These are phyloP conservation scores for Drosophila limbata DNA, from an alignment of 2,888 invertebrate species.

Conservation along the genomic window DNA sequence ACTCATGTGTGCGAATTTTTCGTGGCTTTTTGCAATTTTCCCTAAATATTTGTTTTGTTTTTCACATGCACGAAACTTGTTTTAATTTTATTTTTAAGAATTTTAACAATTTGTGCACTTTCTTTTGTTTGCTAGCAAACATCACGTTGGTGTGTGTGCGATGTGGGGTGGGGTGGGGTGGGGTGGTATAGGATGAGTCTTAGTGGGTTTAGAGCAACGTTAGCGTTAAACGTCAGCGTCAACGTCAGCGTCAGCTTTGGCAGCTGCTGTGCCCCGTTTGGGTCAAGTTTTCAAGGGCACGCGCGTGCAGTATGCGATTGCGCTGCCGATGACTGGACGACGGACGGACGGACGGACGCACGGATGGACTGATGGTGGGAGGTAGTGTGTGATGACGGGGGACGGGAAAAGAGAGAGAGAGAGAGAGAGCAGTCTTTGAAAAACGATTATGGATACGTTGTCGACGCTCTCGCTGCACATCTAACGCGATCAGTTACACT, in stretches of 20 bases:
- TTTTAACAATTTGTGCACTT: conserved; percentile 78
- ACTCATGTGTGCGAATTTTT: conserved; percentile 40
- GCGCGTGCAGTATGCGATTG: conserved; percentile 63
- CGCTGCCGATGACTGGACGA: conserved; percentile 23
- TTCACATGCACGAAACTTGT: conserved; percentile 44
- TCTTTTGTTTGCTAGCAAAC: conserved; percentile 78
- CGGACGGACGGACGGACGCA: not conserved
- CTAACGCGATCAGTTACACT: conserved; percentile 74
- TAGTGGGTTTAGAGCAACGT: conserved; percentile 44
- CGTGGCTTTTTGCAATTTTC: conserved; percentile 57
- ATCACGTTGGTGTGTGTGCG: conserved; percentile 30
- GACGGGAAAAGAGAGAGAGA: not conserved
- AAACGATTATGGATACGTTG: not conserved
- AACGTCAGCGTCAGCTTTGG: conserved; percentile 61
- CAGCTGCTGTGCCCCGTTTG: conserved; percentile 54
- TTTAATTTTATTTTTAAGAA: conserved; percentile 53
- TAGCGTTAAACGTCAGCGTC: conserved; percentile 47
- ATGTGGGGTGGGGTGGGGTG: not conserved
- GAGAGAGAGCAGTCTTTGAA: conserved; percentile 5
- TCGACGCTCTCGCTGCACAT: conserved; percentile 32
- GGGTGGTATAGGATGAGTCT: not conserved
- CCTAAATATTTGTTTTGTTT: conserved; percentile 41
- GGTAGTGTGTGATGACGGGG: conserved; percentile 1
- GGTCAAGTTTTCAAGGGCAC: conserved; percentile 80
- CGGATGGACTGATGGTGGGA: not conserved